Conservation (phyloP, 1,140 invertebrate genomes). For the Papilio xuthus region DNA sequence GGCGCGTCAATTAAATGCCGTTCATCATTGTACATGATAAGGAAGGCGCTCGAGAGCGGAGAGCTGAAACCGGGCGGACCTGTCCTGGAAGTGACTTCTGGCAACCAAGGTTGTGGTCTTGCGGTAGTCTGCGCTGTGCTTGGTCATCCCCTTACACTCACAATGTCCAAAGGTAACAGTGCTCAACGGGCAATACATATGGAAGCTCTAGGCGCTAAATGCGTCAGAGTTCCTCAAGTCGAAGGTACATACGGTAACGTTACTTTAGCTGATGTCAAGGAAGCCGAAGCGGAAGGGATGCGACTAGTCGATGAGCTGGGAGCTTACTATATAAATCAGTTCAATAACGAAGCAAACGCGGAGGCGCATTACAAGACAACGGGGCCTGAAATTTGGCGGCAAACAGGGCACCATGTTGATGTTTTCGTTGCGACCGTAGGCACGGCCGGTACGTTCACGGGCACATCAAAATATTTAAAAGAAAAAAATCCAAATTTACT, state of each 20-base stretch:
- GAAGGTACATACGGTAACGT: constrained; percentile 75
- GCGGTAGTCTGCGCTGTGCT: constrained; percentile 73
- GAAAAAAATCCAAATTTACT: constrained; percentile 66
- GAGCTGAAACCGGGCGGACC: constrained; percentile 60
- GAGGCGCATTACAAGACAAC: constrained; percentile 66
- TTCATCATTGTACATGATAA: constrained; percentile 70
- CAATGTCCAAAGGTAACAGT: constrained; percentile 75
- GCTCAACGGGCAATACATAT: constrained; percentile 71
- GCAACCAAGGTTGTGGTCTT: constrained; percentile 73
- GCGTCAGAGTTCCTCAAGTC: constrained; percentile 68
- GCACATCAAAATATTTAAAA: constrained; percentile 68
- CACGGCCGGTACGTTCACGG: constrained; percentile 70
- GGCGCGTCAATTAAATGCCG: constrained; percentile 74
- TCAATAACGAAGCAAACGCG: constrained; percentile 62
- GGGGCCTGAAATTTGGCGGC: constrained; percentile 74
- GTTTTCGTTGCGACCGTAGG: constrained; percentile 72
- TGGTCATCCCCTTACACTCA: constrained; percentile 66
- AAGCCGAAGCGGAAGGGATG: constrained; percentile 62
- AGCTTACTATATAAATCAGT: constrained; percentile 73
- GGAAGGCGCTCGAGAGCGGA: constrained; percentile 57
- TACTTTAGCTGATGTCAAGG: constrained; percentile 66
- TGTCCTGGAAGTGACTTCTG: constrained; percentile 72
- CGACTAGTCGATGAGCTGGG: constrained; percentile 59
- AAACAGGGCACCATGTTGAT: constrained; percentile 69
- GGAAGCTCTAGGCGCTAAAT: constrained; percentile 73